Conservation (phyloP, 2,797 vertebrate species). For the Eulemur rubriventer region DNA sequence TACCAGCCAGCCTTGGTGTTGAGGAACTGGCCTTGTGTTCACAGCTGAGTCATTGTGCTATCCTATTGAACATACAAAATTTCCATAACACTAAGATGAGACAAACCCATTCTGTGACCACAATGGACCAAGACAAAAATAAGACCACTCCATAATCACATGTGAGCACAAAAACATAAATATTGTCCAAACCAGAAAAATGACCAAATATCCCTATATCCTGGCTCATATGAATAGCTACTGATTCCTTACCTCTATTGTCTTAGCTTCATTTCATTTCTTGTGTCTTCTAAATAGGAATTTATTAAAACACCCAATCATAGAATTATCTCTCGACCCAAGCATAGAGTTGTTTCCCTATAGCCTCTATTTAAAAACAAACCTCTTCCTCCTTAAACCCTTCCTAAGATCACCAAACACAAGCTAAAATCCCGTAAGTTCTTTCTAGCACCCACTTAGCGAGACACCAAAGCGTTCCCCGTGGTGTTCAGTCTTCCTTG, state of each 20-base stretch:
- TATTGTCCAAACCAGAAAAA: neutral
- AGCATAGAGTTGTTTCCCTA: neutral
- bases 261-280: neutral
- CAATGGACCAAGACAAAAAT: neutral
- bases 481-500: neutral
- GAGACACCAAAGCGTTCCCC: neutral
- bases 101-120: neutral
- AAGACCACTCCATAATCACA: neutral
- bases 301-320: neutral
- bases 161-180: neutral
- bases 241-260: neutral
- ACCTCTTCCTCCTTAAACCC: neutral
- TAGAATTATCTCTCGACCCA: neutral
- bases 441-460: neutral
- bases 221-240: neutral
- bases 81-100: neutral
- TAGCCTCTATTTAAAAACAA: neutral
- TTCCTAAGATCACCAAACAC: neutral
- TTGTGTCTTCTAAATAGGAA: neutral
- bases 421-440: neutral
- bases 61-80: neutral
- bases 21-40: neutral
- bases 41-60: neutral
- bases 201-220: neutral
- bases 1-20: neutral